Base-by-base conservation (phyloP, 2,888 invertebrate species). In the Nemoura dubitans region DNA sequence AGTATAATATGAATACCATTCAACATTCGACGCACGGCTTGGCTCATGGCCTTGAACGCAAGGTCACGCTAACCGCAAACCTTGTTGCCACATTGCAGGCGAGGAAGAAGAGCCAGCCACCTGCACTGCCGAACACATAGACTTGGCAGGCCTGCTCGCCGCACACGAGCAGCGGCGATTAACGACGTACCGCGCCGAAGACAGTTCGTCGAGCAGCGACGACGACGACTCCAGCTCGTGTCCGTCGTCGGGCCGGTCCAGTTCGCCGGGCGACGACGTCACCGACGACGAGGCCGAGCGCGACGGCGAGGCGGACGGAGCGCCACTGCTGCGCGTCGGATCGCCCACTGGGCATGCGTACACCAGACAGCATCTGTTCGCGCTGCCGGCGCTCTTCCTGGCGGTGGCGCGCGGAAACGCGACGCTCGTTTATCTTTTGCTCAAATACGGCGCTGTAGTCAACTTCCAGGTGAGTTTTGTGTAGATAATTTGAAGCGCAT, bases 301-400 rank as follows among this genome's bases (percentile, higher is more conserved):
- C 30, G 29, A 25, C 7, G 86, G 86, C 10, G 88, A 86, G 82
- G 86, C 87, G 25, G 86, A 86, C 27, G 36, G 84, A 2, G 86
- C 87, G 84, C 82, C 87, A 85, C 59, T 89, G 80, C 86, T 91
- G 59, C 88, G 90, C 27, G 88, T 88, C 25, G 89, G 89, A 7
- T 88, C 91, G 89, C 90, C 90, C 3, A 91, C 91, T 59, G 92
- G 92, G 86, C 93, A 93, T 89, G 92, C 92, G 86, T 93, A 93
- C 89, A 92, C 92, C 14, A 91, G 92, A 42, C 92, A 92, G 10
- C 92, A 92, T 87, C 90, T 94, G 42, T 92, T 93, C 89, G 92
- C 92, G 16, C 90, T 94, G 86, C 94, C 94, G 0, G 93, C 94
- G n/a, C 90, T 94, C 59, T 94, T 93, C 88, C 91, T 93, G 83